Evolutionary conservation across 2,797 vertebrate genomes (phyloP).

Genomic region (Thunnus albacares): DNA sequence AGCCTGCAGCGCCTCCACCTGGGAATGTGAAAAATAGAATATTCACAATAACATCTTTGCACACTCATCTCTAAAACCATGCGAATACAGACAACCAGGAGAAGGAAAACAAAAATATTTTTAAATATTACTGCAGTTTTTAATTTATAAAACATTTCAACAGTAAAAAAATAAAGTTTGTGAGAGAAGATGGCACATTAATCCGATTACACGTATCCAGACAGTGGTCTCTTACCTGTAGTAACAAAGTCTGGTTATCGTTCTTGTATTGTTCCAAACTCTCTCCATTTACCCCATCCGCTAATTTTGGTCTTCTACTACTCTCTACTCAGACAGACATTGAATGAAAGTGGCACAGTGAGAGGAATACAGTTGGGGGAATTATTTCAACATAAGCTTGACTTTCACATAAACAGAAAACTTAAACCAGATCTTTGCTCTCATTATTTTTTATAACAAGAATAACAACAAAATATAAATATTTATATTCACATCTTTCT

Average conservation of each 20-base stretch:
- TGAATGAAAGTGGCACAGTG: background rate
- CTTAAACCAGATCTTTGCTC: background rate
- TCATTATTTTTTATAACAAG: background rate
- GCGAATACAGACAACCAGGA: background rate
- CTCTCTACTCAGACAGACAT: slow-evolving; percentile 66
- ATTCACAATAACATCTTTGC: background rate
- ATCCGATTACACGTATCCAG: background rate
- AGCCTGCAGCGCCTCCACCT: slow-evolving; percentile 97
- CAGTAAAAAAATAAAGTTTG: background rate
- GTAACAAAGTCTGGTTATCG: slow-evolving; percentile 87
- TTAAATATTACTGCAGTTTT: background rate
- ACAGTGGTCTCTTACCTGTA: slow-evolving; percentile 87
- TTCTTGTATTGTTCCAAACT: slow-evolving; percentile 84
- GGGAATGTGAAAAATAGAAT: slow-evolving; percentile 18
- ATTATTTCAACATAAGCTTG: background rate
- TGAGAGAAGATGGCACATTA: background rate
- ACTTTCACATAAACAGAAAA: background rate
- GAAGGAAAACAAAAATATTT: background rate
- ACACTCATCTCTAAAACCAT: background rate
- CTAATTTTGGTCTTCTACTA: slow-evolving; percentile 75
- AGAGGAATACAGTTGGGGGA: background rate
- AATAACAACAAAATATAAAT: background rate
- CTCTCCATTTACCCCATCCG: slow-evolving; percentile 64
- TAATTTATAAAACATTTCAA: no score
- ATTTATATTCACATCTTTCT: background rate